Base-by-base conservation (phyloP, 2,888 invertebrate genomes). In the Tanypteryx hageni region DNA sequence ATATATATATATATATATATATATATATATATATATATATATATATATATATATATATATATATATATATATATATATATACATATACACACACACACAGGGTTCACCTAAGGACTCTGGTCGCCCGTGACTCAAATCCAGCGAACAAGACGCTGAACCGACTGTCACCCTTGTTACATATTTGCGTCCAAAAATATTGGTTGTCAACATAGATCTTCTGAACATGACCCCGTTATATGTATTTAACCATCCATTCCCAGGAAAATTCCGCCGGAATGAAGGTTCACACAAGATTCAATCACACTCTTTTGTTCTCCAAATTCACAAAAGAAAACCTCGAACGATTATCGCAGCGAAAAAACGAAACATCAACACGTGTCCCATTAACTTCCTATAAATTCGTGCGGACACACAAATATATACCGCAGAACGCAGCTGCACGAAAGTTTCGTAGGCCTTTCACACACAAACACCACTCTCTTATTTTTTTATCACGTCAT, bases 391-490 rank as follows among this genome's bases (percentile, higher is more conserved):
- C 89, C 27, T 10, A 64, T 86, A 61, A 64, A 89, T 64, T 89
- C 89, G 68, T 68, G 64, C 89, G 64, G 64, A 89, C 89, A 89
- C 85, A 58, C 89, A 89, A 68, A 89, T 89, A 89, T 76, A 89
- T 61, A 83, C 44, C 64, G 31, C 89, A 89, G 64, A 89, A 89
- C 89, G 64, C 89, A 86, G 61, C 59, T 86, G 86, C 86, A 89
- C 89, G 89, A 61, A 89, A 64, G 61, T 64, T 64, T n/a, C 44
- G 64, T 89, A 89, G 89, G 89, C 89, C 89, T 89, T 89, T 64
- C 89, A 89, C 89, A 89, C 89, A 89, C 89, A 89, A 89, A 64
- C 64, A 89, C 89, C 89, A 89, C 89, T 89, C 89, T 31, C 64
- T 89, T 76, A 76, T 13, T 76, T 86, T 86, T 89, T 68, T 89